A percentile compares a stretch with the other conserved stretches of the same genome.
Evolutionary conservation across 92 coral and sea anemone genomes (phyloP).

Genomic region (Paramuricea clavata): DNA sequence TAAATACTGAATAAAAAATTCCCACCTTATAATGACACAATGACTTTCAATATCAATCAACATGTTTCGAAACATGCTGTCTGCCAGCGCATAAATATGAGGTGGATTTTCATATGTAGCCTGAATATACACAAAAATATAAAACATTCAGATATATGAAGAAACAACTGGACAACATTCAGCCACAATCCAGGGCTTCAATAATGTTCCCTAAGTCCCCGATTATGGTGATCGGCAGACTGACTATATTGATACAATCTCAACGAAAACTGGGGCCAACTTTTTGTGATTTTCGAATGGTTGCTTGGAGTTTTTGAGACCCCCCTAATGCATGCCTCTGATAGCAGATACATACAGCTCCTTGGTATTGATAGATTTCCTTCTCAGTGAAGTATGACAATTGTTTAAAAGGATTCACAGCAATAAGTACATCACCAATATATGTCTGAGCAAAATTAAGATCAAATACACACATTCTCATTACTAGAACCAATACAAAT

Average conservation of each 20-base stretch:
- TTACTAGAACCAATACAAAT: not conserved
- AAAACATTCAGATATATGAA: not conserved
- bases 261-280: too few relatives aligned
- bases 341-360: constrained; percentile 85
- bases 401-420: constrained; percentile 98
- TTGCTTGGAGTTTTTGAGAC: too few relatives aligned
- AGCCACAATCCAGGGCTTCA: too few relatives aligned
- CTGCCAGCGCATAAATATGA: constrained; percentile 96
- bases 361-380: constrained; percentile 94
- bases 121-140: constrained; percentile 54
- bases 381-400: constrained; percentile 97
- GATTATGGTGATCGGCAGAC: too few relatives aligned
- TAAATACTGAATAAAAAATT: not conserved
- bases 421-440: constrained; percentile 94
- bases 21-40: constrained; percentile 95
- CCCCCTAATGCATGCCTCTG: too few relatives aligned
- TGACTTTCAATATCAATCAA: constrained; percentile 96
- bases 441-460: constrained; percentile 75
- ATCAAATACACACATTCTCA: not conserved
- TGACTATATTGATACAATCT: too few relatives aligned
- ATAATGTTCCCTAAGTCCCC: too few relatives aligned
- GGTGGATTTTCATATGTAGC: constrained; percentile 99
- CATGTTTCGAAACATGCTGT: constrained; percentile 99
- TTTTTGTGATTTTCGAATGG: too few relatives aligned
- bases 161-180: not conserved